Percentiles rank a stretch among this genome's conserved stretches.
Conservation (phyloP, 2,888 invertebrate genomes). For the Eurytoma adleriae region DNA sequence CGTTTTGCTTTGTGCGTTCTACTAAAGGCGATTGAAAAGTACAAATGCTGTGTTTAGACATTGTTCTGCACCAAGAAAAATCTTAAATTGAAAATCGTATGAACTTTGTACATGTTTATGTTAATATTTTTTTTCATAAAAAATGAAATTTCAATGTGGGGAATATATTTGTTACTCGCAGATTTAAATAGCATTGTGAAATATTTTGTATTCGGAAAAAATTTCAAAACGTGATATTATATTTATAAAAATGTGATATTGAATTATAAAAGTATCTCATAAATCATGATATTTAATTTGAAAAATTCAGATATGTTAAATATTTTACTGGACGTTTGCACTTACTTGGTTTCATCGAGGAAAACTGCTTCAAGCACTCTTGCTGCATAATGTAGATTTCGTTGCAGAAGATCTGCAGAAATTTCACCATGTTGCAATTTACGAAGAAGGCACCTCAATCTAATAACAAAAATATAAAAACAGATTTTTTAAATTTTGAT, state of each 20-base stretch:
- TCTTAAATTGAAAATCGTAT: conserved; percentile 17
- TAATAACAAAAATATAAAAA: conserved; percentile 74
- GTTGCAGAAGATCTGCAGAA: conserved; percentile 91
- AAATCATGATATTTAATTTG: not conserved
- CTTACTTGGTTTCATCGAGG: conserved; percentile 96
- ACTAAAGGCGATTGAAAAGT: conserved; percentile 28
- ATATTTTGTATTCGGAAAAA: too few species aligned
- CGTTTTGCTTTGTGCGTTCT: not conserved
- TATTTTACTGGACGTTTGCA: conserved; percentile 47
- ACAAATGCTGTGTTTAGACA: conserved; percentile 3
- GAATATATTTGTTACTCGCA: too few species aligned
- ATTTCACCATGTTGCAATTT: conserved; percentile 93
- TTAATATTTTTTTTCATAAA: not conserved
- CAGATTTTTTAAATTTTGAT: not conserved
- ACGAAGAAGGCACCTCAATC: conserved; percentile 93
- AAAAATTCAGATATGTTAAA: not conserved
- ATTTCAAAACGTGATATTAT: too few species aligned
- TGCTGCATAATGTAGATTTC: conserved; percentile 95
- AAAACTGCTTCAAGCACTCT: conserved; percentile 95
- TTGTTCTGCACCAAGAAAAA: conserved; percentile 3
- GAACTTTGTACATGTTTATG: conserved; percentile 19
- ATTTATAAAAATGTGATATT: conserved; percentile 2
- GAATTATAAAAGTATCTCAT: not conserved
- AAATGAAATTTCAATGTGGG: not conserved
- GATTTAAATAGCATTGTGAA: too few species aligned